phyloP scores from a whole-genome alignment of 2,888 invertebrate genomes.

The Chrysina gloriosa region DNA sequence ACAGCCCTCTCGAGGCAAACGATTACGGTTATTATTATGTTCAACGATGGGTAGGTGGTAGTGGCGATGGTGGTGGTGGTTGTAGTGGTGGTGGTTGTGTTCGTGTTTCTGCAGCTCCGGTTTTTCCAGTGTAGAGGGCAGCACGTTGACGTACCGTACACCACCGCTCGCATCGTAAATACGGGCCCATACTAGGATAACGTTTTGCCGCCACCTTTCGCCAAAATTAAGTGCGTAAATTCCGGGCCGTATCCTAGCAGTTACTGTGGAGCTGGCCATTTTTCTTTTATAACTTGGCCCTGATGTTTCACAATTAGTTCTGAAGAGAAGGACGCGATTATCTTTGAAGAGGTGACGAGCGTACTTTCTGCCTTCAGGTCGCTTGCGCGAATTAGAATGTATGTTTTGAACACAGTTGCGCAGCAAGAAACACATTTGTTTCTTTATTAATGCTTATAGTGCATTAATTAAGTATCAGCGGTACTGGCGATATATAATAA shows the following conservation, averaged over 20 bases:
- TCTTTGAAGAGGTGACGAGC: constrained; percentile 8
- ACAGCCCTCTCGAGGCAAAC: constrained; percentile 47
- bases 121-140: constrained; percentile 32
- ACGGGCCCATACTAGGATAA: constrained; percentile 10
- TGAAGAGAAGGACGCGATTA: constrained; percentile 20
- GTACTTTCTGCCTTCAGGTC: constrained; percentile 1
- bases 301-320: constrained; percentile 31
- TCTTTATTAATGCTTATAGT: background rate
- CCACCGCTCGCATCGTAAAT: constrained; percentile 12
- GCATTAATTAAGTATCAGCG: background rate
- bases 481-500: background rate
- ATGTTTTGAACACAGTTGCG: background rate
- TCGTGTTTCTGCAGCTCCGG: constrained; percentile 12
- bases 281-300: constrained; percentile 32
- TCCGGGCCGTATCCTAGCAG: background rate
- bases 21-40: constrained; percentile 51
- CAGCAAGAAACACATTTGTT: background rate
- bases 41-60: constrained; percentile 28
- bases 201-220: constrained; percentile 18
- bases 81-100: constrained; percentile 12
- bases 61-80: constrained; percentile 16
- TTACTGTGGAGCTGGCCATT: constrained; percentile 14
- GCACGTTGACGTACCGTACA: constrained; percentile 2
- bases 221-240: constrained; percentile 37
- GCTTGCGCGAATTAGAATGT: constrained; percentile 13